Conservation (phyloP, 2,113 vertebrate species). For the Gambusia holbrooki region DNA sequence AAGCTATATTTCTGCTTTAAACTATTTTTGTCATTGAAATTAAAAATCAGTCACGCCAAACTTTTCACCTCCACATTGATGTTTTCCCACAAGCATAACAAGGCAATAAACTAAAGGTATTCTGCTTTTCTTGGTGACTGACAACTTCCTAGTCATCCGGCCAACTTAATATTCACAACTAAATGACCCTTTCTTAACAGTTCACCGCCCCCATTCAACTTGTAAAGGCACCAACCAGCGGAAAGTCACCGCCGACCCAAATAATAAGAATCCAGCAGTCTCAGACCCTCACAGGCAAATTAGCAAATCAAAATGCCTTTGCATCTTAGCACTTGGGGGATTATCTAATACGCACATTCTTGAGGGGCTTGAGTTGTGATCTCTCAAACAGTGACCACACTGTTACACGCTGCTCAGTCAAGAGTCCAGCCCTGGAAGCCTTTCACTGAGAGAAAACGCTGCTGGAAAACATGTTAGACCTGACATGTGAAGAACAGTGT, state of each 20-base stretch:
- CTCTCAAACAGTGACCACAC: slow-evolving; percentile 5
- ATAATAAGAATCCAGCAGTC: slow-evolving; percentile 35
- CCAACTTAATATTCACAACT: slow-evolving; percentile 72
- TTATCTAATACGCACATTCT: slow-evolving; percentile 73
- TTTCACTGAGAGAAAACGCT: slow-evolving; percentile 71
- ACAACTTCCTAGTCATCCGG: slow-evolving; percentile 52
- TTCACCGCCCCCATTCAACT: slow-evolving; percentile 75
- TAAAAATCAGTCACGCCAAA: too few species aligned
- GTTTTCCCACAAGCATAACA: neutral
- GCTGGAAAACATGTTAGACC: slow-evolving; percentile 44
- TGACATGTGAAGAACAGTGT: slow-evolving; percentile 24
- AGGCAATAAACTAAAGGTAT: neutral
- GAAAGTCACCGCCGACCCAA: slow-evolving; percentile 54
- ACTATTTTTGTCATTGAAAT: neutral
- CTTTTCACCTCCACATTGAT: too few species aligned
- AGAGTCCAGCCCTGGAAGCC: slow-evolving; percentile 35
- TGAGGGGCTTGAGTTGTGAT: slow-evolving; percentile 53
- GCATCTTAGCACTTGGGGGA: slow-evolving; percentile 49
- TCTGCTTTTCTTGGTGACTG: slow-evolving; percentile 14
- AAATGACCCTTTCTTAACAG: slow-evolving; percentile 75
- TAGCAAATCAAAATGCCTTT: slow-evolving; percentile 55
- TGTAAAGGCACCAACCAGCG: slow-evolving; percentile 50
- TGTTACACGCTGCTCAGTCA: neutral
- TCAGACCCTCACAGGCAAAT: slow-evolving; percentile 39
- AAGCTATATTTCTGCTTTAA: neutral